Percentiles rank a stretch among this genome's conserved stretches.
Evolutionary conservation across 1,140 invertebrate genomes (phyloP).

Genomic region (Lethocerus indicus): DNA sequence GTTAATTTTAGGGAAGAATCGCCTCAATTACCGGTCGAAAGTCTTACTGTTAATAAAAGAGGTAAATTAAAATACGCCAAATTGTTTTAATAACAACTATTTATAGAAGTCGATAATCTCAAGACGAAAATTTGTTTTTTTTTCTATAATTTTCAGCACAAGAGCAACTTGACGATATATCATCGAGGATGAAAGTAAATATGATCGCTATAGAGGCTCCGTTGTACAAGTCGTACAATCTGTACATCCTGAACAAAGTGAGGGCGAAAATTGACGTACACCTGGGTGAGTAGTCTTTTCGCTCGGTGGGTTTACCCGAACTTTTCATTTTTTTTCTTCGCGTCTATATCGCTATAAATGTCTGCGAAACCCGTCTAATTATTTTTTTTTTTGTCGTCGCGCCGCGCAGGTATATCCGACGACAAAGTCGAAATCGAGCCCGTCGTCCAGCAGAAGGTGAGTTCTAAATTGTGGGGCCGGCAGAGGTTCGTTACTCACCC

Average conservation of each 20-base stretch:
- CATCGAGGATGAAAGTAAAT: conserved; percentile 45
- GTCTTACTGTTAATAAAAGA: conserved; percentile 1
- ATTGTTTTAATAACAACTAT: too few relatives aligned
- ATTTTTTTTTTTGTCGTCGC: too few relatives aligned
- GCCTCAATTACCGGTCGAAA: not conserved
- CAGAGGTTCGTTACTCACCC: conserved; percentile 56
- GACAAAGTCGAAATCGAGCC: conserved; percentile 86
- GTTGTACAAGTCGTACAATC: conserved; percentile 66
- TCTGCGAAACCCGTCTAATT: not conserved
- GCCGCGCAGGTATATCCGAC: conserved; percentile 64
- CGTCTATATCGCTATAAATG: not conserved
- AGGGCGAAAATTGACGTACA: conserved; percentile 65
- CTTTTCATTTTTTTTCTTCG: too few relatives aligned
- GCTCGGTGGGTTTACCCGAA: too few relatives aligned
- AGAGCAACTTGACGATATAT: conserved; percentile 23
- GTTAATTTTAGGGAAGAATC: not conserved
- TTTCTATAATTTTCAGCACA: conserved; percentile 12
- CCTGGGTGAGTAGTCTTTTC: conserved; percentile 32
- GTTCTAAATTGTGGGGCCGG: conserved; percentile 48
- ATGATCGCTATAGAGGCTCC: conserved; percentile 62
- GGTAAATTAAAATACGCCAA: too few relatives aligned
- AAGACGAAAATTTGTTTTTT: too few relatives aligned
- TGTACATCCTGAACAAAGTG: conserved; percentile 61
- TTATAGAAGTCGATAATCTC: too few relatives aligned
- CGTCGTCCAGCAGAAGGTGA: conserved; percentile 41